Evolutionary conservation across 2,797 vertebrate species (phyloP).

Genomic region (Ibycter americanus): DNA sequence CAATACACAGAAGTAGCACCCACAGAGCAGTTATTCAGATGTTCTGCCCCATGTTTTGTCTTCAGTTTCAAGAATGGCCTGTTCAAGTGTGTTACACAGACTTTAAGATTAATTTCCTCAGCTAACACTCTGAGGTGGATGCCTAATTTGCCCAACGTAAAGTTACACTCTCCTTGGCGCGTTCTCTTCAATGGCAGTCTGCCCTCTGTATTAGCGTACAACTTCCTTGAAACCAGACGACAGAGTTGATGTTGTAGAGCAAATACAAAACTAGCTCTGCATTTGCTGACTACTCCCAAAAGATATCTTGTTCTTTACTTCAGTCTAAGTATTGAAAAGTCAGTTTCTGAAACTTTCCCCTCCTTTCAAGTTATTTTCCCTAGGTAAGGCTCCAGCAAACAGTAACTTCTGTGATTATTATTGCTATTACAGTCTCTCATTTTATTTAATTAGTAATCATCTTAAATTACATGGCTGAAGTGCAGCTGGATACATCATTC

Average conservation of each 20-base stretch:
- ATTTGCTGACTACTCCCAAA: not conserved
- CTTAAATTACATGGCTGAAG: conserved; percentile 61
- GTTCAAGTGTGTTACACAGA: not conserved
- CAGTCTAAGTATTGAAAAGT: not conserved
- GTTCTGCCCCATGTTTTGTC: not conserved
- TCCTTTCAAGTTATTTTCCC: not conserved
- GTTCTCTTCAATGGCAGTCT: not conserved
- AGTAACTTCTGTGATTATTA: conserved; percentile 39
- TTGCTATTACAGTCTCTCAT: conserved; percentile 16
- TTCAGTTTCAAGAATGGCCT: not conserved
- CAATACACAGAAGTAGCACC: not conserved
- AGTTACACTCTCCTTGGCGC: not conserved
- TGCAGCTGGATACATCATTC: conserved; percentile 26
- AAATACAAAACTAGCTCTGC: conserved; percentile 26
- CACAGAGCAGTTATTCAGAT: not conserved
- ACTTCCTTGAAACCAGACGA: conserved; percentile 27
- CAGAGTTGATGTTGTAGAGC: not conserved
- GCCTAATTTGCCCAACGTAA: not conserved
- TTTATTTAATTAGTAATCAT: conserved; percentile 67
- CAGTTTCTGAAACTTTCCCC: not conserved
- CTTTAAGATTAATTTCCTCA: not conserved
- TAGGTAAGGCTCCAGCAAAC: conserved; percentile 14
- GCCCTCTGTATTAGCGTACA: not conserved
- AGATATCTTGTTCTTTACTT: not conserved
- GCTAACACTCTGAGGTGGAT: not conserved